Evolutionary conservation across 2,113 vertebrate species (phyloP).

Genomic region (Myxocyprinus asiaticus): DNA sequence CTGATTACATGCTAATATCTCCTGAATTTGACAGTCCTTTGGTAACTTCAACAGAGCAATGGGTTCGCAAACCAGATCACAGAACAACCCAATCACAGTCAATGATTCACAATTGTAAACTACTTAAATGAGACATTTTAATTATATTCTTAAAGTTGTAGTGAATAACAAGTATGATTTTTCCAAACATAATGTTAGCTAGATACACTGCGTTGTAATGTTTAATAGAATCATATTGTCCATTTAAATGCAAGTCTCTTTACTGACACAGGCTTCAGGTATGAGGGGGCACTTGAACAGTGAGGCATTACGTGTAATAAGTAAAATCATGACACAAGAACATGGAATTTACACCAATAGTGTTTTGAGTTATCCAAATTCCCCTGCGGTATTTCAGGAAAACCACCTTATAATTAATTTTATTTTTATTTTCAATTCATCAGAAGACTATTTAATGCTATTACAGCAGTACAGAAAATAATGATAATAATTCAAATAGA

Average conservation of each 20-base stretch:
- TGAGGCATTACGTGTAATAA: background rate
- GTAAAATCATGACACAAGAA: conserved; percentile 5
- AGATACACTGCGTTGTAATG: conserved; percentile 22
- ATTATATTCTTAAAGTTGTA: no score
- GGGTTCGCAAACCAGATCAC: conserved; percentile 22
- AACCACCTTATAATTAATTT: no score
- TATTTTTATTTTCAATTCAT: no score
- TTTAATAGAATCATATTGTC: background rate
- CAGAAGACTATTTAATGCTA: no score
- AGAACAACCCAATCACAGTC: conserved; percentile 32
- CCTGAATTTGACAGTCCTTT: conserved; percentile 42
- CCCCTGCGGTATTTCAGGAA: no score
- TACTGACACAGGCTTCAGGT: background rate
- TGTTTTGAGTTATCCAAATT: background rate
- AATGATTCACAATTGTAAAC: conserved; percentile 2
- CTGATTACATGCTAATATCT: conserved; percentile 22
- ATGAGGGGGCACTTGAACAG: conserved; percentile 38
- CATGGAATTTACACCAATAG: conserved; percentile 5
- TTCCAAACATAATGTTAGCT: background rate
- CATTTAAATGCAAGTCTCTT: background rate
- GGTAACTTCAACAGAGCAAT: background rate
- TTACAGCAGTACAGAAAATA: background rate
- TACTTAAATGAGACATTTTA: no score
- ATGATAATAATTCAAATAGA: no score
- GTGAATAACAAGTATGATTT: background rate